These are phyloP conservation scores for Neopelma chrysocephalum DNA, from an alignment of 2,797 vertebrate genomes.

Conservation along the genomic window DNA sequence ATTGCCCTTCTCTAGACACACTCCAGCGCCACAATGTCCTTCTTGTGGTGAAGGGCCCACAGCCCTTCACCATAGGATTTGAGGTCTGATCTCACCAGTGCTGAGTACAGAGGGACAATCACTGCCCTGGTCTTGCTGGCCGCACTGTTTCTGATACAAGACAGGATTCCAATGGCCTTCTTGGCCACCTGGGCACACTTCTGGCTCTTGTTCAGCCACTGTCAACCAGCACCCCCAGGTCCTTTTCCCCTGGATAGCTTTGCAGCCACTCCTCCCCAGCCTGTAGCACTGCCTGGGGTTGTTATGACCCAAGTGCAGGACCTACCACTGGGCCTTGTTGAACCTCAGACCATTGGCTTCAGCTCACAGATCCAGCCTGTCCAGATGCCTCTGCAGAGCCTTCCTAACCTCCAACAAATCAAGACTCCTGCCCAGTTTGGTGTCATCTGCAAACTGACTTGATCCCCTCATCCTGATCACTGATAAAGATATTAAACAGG, in stretches of 20 bases:
- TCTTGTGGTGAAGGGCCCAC: neutral
- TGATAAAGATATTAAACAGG: neutral
- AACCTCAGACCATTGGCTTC: fast-evolving
- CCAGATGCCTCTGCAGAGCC: neutral
- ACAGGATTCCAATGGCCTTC: neutral
- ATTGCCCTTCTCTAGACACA: fast-evolving
- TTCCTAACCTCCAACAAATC: neutral
- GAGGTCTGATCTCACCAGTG: fast-evolving
- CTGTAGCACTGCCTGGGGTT: fast-evolving
- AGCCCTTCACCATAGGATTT: fast-evolving
- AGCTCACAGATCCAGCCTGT: fast-evolving
- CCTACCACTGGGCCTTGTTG: fast-evolving
- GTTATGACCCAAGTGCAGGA: neutral
- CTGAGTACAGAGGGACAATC: neutral
- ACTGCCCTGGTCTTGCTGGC: neutral
- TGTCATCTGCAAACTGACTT: neutral
- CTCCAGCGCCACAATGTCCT: neutral
- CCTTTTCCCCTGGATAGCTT: neutral
- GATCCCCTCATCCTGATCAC: fast-evolving
- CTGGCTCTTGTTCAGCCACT: fast-evolving
- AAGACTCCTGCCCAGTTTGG: fast-evolving
- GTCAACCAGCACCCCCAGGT: neutral
- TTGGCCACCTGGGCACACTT: neutral
- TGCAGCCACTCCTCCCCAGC: neutral
- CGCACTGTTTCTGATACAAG: neutral